These are phyloP conservation scores for Melopsittacus undulatus DNA, from an alignment of 2,797 vertebrate species.

Conservation along the genomic window DNA sequence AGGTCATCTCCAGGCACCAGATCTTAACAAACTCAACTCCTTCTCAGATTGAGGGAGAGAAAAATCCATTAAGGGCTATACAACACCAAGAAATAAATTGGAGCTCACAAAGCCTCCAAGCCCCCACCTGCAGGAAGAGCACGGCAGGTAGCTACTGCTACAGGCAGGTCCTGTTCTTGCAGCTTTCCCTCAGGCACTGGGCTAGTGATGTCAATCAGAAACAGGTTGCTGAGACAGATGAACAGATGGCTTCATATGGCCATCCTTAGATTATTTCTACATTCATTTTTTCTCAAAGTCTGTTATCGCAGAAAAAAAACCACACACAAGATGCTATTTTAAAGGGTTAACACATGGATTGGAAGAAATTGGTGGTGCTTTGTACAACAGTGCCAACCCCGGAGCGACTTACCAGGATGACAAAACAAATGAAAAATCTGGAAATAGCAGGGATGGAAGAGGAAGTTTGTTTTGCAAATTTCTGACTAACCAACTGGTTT, in stretches of 20 bases:
- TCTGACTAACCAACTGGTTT: constrained; percentile 3
- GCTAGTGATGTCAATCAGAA: not conserved
- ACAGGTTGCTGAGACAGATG: not conserved
- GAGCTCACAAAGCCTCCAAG: not conserved
- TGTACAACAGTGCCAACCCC: not conserved
- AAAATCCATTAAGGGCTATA: not conserved
- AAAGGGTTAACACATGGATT: not conserved
- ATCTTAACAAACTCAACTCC: not conserved
- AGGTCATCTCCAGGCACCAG: not conserved
- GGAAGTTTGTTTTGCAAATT: constrained; percentile 17
- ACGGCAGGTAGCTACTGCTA: not conserved
- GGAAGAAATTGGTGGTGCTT: not conserved
- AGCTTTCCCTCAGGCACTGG: not conserved
- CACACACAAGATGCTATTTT: not conserved
- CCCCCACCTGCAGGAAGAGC: not conserved
- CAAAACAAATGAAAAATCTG: constrained; percentile 23
- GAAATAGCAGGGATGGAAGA: not conserved
- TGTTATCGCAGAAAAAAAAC: not conserved
- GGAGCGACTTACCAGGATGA: not conserved
- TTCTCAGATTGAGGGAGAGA: not conserved
- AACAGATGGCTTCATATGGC: not conserved
- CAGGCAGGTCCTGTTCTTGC: not conserved
- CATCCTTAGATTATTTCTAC: not conserved
- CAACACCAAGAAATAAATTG: not conserved
- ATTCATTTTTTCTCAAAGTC: not conserved